These are phyloP conservation scores for Saxidomus purpurata DNA, from an alignment of 1,140 invertebrate genomes.

Conservation along the genomic window DNA sequence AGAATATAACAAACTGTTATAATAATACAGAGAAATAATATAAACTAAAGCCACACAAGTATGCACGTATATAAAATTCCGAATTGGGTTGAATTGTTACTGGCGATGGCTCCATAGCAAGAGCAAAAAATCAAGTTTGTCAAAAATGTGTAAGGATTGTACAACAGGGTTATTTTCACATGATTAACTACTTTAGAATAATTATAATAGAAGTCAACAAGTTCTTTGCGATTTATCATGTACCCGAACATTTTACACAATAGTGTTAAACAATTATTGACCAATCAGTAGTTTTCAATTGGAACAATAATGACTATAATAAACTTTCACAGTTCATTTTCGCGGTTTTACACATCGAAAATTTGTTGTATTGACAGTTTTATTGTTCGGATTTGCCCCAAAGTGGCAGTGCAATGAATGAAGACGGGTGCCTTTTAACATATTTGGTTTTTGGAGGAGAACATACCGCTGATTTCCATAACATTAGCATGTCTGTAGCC, in stretches of 20 bases:
- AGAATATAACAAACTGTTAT: too few relatives aligned
- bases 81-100: too few relatives aligned
- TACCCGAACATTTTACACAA: neutral
- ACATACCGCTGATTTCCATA: too few relatives aligned
- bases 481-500: too few relatives aligned
- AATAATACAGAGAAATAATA: too few relatives aligned
- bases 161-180: neutral
- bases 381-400: conserved; percentile 14
- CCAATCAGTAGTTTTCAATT: conserved; percentile 35
- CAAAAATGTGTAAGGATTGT: neutral
- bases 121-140: neutral
- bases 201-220: neutral
- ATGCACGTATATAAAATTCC: too few relatives aligned
- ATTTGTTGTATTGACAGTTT: neutral
- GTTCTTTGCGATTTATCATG: conserved; percentile 20
- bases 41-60: too few relatives aligned
- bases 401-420: too few relatives aligned
- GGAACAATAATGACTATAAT: conserved; percentile 14
- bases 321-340: conserved; percentile 53
- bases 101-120: neutral
- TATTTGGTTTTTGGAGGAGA: too few relatives aligned
- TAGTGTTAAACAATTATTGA: conserved; percentile 41
- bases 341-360: conserved; percentile 11
- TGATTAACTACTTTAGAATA: conserved; percentile 19
- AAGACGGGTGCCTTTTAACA: too few relatives aligned